phyloP scores from a whole-genome alignment of 1,140 invertebrate species.

The Phenacoccus solenopsis region DNA sequence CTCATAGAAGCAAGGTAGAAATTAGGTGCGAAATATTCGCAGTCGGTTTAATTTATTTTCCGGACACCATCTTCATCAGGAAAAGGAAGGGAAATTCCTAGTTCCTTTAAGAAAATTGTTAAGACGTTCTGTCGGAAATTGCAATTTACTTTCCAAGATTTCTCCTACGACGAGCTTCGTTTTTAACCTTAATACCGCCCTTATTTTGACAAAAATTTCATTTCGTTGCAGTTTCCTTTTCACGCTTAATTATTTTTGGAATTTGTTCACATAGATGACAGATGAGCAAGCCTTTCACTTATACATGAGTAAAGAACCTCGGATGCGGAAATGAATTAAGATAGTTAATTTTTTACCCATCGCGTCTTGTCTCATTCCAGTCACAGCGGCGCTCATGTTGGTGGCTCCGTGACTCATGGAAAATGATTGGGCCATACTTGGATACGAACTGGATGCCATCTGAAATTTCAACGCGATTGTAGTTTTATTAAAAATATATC shows the following conservation, averaged over 20 bases:
- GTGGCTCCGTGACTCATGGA: constrained; percentile 77
- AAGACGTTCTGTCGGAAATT: constrained; percentile 15
- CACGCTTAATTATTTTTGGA: constrained; percentile 9
- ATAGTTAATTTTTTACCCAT: constrained; percentile 59
- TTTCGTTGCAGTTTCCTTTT: constrained; percentile 11
- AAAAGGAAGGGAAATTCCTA: constrained; percentile 7
- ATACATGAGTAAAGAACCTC: too few species aligned
- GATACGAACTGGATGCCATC: constrained; percentile 82
- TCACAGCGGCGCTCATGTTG: constrained; percentile 68
- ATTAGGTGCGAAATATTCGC: constrained; percentile 6
- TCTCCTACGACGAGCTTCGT: constrained; percentile 5
- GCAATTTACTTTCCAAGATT: neutral
- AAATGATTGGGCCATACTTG: constrained; percentile 84
- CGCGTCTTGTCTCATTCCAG: constrained; percentile 73
- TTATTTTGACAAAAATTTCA: neutral
- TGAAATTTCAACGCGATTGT: constrained; percentile 42
- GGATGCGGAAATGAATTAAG: neutral
- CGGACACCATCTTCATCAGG: constrained; percentile 11
- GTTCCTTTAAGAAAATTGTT: constrained; percentile 1
- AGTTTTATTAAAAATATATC: neutral
- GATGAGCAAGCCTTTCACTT: neutral
- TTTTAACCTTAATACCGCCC: neutral
- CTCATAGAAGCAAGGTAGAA: neutral
- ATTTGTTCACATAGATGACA: neutral
- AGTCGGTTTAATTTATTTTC: constrained; percentile 12